Evolutionary conservation across 2,113 vertebrate species (phyloP).

Genomic region (Panurus biarmicus): DNA sequence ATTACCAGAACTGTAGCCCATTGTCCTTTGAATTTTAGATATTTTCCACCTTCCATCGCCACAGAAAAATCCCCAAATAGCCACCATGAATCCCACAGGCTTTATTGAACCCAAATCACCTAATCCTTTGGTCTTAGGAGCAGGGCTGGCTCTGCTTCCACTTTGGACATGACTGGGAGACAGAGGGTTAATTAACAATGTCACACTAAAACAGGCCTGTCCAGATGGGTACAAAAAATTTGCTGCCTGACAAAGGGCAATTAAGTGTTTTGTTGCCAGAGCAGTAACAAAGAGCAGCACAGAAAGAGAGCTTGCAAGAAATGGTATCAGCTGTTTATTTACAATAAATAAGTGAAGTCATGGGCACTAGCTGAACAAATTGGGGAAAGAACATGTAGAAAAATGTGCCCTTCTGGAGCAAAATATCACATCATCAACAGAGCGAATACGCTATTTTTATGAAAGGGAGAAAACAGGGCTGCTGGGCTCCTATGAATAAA

Average conservation of each 20-base stretch:
- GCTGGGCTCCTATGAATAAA: background rate
- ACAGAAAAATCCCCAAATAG: background rate
- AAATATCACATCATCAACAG: background rate
- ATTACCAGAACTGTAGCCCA: background rate
- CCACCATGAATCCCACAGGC: background rate
- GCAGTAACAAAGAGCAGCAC: slow-evolving; percentile 29
- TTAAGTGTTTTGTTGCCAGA: slow-evolving; percentile 40
- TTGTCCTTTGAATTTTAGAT: background rate
- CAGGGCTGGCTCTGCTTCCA: background rate
- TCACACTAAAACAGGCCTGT: background rate
- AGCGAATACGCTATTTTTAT: background rate
- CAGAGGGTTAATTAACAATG: slow-evolving; percentile 35
- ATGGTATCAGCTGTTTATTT: slow-evolving; percentile 56
- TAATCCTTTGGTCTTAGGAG: background rate
- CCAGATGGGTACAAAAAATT: slow-evolving; percentile 30
- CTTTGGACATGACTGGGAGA: background rate
- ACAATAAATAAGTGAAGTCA: slow-evolving; percentile 62
- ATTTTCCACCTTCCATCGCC: background rate
- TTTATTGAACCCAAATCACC: background rate
- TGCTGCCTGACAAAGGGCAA: slow-evolving; percentile 44
- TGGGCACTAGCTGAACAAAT: slow-evolving; percentile 31
- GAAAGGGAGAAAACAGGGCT: background rate
- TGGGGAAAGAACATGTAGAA: background rate
- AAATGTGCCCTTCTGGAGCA: slow-evolving; percentile 20
- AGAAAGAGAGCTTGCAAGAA: slow-evolving; percentile 44